A percentile compares a stretch with the other conserved stretches of the same genome.
Evolutionary conservation across 2,888 invertebrate genomes (phyloP).

Genomic region (Pherbina coryleti): DNA sequence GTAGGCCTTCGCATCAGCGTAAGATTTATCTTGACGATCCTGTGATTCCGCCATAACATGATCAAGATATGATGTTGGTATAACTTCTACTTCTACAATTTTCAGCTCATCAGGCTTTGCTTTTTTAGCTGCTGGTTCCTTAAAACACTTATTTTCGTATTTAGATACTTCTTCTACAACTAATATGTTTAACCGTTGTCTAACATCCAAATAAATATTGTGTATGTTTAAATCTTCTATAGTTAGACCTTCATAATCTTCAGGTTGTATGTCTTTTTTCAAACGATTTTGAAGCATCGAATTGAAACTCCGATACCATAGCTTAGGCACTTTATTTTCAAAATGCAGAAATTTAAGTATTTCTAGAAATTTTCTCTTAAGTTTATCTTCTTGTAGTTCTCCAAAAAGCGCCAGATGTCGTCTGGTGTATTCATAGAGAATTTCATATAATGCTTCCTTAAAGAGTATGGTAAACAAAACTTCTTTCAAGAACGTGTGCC

Average conservation of each 20-base stretch:
- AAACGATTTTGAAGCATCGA: conserved; percentile 4
- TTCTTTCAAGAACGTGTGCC: conserved; percentile 1
- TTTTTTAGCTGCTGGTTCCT: neutral
- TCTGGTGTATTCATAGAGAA: conserved; percentile 35
- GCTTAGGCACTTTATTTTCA: neutral
- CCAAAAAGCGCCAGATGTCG: conserved; percentile 26
- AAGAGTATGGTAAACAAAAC: neutral
- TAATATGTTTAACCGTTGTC: conserved; percentile 18
- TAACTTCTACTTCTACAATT: neutral
- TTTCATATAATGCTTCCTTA: conserved; percentile 29
- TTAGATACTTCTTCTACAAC: conserved; percentile 15
- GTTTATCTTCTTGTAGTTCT: neutral
- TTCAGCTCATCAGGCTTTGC: neutral
- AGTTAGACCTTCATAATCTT: neutral
- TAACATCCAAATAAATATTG: conserved; percentile 19
- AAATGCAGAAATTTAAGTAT: conserved; percentile 3
- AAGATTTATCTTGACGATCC: neutral
- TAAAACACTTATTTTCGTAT: neutral
- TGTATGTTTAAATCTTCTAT: neutral
- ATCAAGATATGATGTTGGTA: neutral
- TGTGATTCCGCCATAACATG: neutral
- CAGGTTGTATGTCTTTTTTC: neutral
- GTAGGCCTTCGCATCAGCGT: neutral
- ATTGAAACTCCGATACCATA: conserved; percentile 9
- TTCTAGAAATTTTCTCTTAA: neutral